Evolutionary conservation across 2,888 invertebrate genomes (phyloP).

Genomic region (Oscheius sp.): DNA sequence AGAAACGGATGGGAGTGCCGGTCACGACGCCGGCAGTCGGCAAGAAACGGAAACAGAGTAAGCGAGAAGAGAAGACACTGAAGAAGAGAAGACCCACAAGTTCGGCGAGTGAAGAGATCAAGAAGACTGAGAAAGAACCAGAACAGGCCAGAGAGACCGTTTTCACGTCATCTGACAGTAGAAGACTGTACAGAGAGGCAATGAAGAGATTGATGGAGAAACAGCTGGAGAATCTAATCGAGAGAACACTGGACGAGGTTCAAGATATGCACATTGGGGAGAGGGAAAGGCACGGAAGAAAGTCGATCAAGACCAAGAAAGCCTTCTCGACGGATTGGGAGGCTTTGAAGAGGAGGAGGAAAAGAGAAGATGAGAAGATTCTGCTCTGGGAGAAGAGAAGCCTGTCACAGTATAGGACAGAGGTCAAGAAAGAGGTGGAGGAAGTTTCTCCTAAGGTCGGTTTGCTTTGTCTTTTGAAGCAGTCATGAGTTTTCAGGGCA

Average conservation of each 20-base stretch:
- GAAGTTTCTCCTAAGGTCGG: neutral
- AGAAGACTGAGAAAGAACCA: slow-evolving; percentile 19
- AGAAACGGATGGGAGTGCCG: slow-evolving; percentile 31
- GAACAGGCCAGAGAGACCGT: neutral
- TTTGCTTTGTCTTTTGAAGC: neutral
- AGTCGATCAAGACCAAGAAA: neutral
- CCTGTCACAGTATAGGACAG: neutral
- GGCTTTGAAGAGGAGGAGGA: slow-evolving; percentile 10
- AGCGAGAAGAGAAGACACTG: slow-evolving; percentile 9
- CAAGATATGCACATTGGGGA: slow-evolving; percentile 28
- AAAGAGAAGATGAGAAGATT: slow-evolving; percentile 13
- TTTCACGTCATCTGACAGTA: slow-evolving; percentile 4
- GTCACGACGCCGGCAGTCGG: neutral
- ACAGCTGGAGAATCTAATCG: slow-evolving; percentile 10
- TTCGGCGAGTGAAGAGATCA: slow-evolving; percentile 27
- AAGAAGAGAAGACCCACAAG: slow-evolving; percentile 18
- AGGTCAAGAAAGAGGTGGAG: neutral
- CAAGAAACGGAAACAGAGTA: slow-evolving; percentile 3
- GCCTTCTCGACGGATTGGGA: slow-evolving; percentile 30
- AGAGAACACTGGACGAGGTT: slow-evolving; percentile 2
- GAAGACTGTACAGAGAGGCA: slow-evolving; percentile 26
- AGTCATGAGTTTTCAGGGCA: neutral
- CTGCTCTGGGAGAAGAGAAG: slow-evolving; percentile 4
- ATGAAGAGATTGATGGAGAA: slow-evolving; percentile 19
- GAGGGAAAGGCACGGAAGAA: slow-evolving; percentile 27